Evolutionary conservation across 2,797 vertebrate species (phyloP).

Genomic region (Ctenopoma multispine): DNA sequence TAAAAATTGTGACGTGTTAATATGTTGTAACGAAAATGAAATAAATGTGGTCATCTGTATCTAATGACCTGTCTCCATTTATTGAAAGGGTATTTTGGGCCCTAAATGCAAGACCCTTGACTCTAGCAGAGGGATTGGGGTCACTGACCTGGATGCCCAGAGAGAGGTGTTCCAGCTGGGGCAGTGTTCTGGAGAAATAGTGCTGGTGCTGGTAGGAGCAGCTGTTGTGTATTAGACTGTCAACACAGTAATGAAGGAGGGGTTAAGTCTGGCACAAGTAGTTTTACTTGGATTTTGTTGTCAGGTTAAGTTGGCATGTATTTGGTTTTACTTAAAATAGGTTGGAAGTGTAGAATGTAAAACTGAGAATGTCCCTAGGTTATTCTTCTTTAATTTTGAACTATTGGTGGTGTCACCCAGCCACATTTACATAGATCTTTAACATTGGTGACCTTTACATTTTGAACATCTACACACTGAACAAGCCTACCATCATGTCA

Average conservation of each 20-base stretch:
- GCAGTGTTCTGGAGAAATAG: constrained; percentile 62
- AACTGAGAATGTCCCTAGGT: not conserved
- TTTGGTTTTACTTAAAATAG: constrained; percentile 15
- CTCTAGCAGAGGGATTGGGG: constrained; percentile 78
- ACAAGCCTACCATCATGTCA: constrained; percentile 11
- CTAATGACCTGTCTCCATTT: constrained; percentile 83
- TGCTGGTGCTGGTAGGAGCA: constrained; percentile 67
- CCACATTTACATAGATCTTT: constrained; percentile 4
- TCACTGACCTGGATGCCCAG: constrained; percentile 90
- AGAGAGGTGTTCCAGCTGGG: constrained; percentile 90
- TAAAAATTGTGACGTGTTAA: too few relatives aligned
- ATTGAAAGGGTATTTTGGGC: constrained; percentile 85
- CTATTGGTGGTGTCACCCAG: not conserved
- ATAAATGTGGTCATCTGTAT: not conserved
- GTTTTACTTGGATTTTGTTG: constrained; percentile 45
- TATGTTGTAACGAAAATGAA: not conserved
- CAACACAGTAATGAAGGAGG: constrained; percentile 69
- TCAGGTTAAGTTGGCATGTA: constrained; percentile 46
- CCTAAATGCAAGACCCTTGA: constrained; percentile 83
- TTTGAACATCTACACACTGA: constrained; percentile 7
- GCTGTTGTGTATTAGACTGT: constrained; percentile 84
- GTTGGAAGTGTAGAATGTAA: not conserved
- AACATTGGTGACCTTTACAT: not conserved
- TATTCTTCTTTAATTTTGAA: not conserved
- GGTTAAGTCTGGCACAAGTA: constrained; percentile 46